These are phyloP conservation scores for Sminthurides bifidus DNA, from an alignment of 1,140 invertebrate genomes.

Conservation along the genomic window DNA sequence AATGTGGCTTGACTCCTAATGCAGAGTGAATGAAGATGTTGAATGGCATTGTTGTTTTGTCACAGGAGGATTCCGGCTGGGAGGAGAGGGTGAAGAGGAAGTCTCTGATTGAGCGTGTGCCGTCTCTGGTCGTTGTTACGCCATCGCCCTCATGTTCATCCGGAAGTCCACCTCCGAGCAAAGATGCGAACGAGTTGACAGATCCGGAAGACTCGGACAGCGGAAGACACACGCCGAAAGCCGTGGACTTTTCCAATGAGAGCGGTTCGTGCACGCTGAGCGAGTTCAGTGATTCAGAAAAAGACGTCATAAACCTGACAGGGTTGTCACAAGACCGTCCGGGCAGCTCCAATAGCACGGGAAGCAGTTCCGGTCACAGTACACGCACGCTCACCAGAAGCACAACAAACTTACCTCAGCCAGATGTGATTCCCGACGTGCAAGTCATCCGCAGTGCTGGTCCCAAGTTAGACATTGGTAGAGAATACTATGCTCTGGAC, in stretches of 20 bases:
- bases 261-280: slow-evolving; percentile 27
- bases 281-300: slow-evolving; percentile 26
- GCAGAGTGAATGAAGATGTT: neutral
- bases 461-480: slow-evolving; percentile 16
- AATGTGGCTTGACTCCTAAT: too few relatives aligned
- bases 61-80: slow-evolving; percentile 25
- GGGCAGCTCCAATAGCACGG: slow-evolving; percentile 17
- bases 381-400: slow-evolving; percentile 17
- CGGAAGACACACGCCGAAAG: slow-evolving; percentile 1
- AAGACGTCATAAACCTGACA: neutral
- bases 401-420: slow-evolving; percentile 19
- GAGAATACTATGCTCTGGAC: slow-evolving; percentile 28
- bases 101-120: slow-evolving; percentile 30
- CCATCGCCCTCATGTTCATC: slow-evolving; percentile 28
- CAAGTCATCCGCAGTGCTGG: slow-evolving; percentile 22
- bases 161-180: slow-evolving; percentile 27
- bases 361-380: slow-evolving; percentile 17
- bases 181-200: slow-evolving; percentile 13
- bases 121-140: slow-evolving; percentile 30
- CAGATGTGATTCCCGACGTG: slow-evolving; percentile 29
- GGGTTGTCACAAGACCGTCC: neutral
- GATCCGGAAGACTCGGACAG: slow-evolving; percentile 12
- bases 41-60: slow-evolving; percentile 2
- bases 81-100: slow-evolving; percentile 30
- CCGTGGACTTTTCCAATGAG: slow-evolving; percentile 2